Evolutionary conservation across 2,797 vertebrate genomes (phyloP), one percentile per base, ranked within the genome.

Genomic region (Nannoperca obscura): DNA sequence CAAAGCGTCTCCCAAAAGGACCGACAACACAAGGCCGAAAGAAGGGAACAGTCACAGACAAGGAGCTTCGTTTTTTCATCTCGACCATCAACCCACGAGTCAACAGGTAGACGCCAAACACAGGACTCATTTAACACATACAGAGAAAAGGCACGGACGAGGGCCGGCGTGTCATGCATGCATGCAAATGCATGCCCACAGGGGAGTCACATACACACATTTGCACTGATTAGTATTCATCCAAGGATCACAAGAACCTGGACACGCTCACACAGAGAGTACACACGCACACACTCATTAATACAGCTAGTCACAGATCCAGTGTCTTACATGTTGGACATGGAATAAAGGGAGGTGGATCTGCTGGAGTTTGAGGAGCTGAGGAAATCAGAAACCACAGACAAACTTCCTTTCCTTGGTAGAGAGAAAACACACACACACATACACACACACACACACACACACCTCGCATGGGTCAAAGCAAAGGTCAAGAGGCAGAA

Each of bases 401-500:
- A 96, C 88, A 96, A 94, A 95, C 95, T 95, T 90, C 94, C 94
- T 94, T 96, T 95, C 95, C 95, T 95, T 95, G 80, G 81, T 90
- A 89, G 92, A 94, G 91, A 93, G 78, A 93, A 82, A 89, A 90
- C 71, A 93, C 83, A 93, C 89, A 88, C 66, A 83, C 66, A 78
- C 66, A 83, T 62, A 78, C 78, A 85, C 67, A 82, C 78, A 78
- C 78, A 86, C 76, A 83, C 76, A 84, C 76, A 85, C 86, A 86
- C 82, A 84, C 83, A 89, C 36, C 85, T 83, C 9, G 5, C 87
- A 72, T 58, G 53, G 77, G 89, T 90, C 85, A 91, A 89, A 91
- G 90, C 81, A 50, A 76, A 79, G 73, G 77, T 87, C 81, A 76
- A 82, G 84, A 86, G 82, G 85, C 76, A 82, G 78, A 84, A 76